phyloP scores from a whole-genome alignment of 2,113 vertebrate genomes.

The Potamarius usumacintae region DNA sequence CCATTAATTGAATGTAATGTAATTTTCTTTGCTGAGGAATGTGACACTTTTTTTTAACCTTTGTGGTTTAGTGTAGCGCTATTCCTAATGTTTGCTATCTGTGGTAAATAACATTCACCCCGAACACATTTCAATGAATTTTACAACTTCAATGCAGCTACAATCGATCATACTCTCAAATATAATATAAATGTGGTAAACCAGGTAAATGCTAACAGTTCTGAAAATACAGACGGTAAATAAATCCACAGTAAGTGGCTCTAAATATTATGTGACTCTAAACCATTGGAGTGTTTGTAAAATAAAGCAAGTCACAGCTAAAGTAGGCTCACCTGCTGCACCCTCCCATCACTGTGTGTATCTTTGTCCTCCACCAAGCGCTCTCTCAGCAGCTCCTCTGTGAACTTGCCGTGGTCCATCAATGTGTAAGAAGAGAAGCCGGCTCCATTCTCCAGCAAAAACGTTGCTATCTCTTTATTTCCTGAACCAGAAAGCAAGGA shows the following conservation, averaged over 20 bases:
- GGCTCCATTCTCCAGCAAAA: slow-evolving; percentile 89
- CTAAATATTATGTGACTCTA: not conserved
- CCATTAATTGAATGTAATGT: too few species aligned
- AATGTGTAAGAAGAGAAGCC: slow-evolving; percentile 91
- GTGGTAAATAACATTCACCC: not conserved
- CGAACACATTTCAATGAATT: not conserved
- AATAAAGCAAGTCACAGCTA: not conserved
- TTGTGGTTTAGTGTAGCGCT: not conserved
- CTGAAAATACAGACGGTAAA: not conserved
- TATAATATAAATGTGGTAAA: not conserved
- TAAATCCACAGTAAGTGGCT: not conserved
- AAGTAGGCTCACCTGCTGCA: slow-evolving; percentile 56
- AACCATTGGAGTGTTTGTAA: not conserved
- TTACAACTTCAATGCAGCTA: not conserved
- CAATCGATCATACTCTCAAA: not conserved
- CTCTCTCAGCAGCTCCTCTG: slow-evolving; percentile 81
- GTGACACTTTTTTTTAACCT: not conserved
- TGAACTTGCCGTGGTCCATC: slow-evolving; percentile 85
- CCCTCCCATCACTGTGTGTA: slow-evolving; percentile 40
- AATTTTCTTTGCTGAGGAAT: not conserved
- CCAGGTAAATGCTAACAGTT: not conserved
- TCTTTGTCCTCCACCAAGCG: slow-evolving; percentile 70
- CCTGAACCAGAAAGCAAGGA: slow-evolving; percentile 66
- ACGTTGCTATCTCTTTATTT: slow-evolving; percentile 83
- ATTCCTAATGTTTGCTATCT: not conserved